Conservation (phyloP, 2,888 invertebrate species). For the Luperina testacea region DNA sequence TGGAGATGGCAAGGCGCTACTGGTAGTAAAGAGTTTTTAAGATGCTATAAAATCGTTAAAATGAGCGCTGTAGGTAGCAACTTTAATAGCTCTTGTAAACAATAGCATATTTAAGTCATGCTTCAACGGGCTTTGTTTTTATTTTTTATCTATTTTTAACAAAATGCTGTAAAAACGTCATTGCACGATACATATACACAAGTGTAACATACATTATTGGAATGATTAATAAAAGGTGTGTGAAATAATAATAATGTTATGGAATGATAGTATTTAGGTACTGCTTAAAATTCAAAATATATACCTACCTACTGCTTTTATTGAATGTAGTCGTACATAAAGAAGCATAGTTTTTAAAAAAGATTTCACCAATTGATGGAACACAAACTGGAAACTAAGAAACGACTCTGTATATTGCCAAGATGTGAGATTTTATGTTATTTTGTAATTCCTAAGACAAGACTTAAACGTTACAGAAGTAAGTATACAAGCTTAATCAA, state of each 20-base stretch:
- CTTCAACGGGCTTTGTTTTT: conserved; percentile 8
- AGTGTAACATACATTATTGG: background rate
- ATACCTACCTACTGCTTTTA: background rate
- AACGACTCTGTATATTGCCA: background rate
- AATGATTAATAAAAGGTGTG: background rate
- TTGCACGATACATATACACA: too few species aligned
- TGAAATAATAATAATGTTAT: background rate
- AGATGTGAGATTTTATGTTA: conserved; percentile 5
- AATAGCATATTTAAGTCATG: conserved; percentile 33
- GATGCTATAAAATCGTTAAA: conserved; percentile 50
- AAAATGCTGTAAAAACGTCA: too few species aligned
- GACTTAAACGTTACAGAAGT: conserved; percentile 13
- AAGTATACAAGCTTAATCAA: conserved; percentile 36
- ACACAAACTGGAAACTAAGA: background rate
- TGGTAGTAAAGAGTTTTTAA: conserved; percentile 56
- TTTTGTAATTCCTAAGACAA: conserved; percentile 18
- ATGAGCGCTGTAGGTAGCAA: conserved; percentile 19
- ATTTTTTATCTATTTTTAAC: background rate
- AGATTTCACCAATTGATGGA: background rate
- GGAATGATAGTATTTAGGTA: background rate
- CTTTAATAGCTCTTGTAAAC: conserved; percentile 49
- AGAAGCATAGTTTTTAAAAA: background rate
- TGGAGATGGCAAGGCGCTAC: conserved; percentile 46
- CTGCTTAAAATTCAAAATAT: background rate
- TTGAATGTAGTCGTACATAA: background rate